Base-by-base conservation (phyloP, 1,140 invertebrate genomes). In the Zaprionus capensis region DNA sequence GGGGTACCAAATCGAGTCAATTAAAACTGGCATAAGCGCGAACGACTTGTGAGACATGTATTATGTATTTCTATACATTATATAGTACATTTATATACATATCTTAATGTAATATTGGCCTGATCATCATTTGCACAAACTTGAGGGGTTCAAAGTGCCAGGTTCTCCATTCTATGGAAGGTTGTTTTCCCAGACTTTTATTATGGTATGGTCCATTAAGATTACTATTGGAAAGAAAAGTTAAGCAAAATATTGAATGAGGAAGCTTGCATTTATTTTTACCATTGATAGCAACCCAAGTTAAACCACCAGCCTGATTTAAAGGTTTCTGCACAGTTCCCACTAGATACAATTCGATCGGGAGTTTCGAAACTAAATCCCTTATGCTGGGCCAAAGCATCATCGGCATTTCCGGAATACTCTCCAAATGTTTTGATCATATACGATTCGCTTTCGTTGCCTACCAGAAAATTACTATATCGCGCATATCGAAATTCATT, bases 281-380 rank as follows among this genome's bases (percentile, higher is more conserved):
- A 73, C 71, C 71, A 73, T 9, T 17, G 6, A 44, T 73, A 73
- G 20, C 71, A 73, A 5, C 7, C 20, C 5, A 6, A 1, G 28
- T 59, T 38, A 9, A 72, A 78, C 76, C 76, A 78, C 76, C 71
- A 78, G 6, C 71, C 71, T 9, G 71, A 73, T 9, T 65, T 28
- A 36, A 17, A 69, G 4, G 0, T 3, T 17, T 34, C 7, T 1
- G 65, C 76, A 53, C 76, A 78, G 15, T 64, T 44, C 0, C 12
- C 1, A 4, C 5, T 17, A 12, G 44, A 26, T 11, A 17, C 4
- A 11, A 26, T 38, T 24, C 31, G 62, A 66, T 73, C 71, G 14
- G 24, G 31, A 14, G 71, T 73, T 2, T 36, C 34, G 11, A 78
- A 78, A 28, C 59, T 20, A 22, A 5, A 31, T 14, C 26, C 31